phyloP scores from a whole-genome alignment of 2,797 vertebrate genomes.

The Euthynnus affinis region DNA sequence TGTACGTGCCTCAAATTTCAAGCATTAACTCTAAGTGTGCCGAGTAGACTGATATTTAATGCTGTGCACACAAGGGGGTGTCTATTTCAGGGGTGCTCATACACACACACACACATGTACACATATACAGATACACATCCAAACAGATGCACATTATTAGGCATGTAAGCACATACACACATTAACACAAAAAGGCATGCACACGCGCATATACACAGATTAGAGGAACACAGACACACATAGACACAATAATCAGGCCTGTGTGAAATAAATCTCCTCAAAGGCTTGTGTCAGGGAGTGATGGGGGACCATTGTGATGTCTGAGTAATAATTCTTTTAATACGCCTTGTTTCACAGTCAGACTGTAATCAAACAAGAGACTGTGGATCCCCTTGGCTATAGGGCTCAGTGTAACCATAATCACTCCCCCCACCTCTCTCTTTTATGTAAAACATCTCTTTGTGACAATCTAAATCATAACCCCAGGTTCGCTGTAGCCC shows the following conservation, averaged over 20 bases:
- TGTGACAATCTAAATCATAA: constrained; percentile 75
- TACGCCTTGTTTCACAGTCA: constrained; percentile 78
- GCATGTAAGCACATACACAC: background rate
- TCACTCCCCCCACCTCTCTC: constrained; percentile 41
- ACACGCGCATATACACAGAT: constrained; percentile 42
- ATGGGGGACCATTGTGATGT: constrained; percentile 74
- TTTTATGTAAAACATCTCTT: constrained; percentile 76
- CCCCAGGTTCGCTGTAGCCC: constrained; percentile 59
- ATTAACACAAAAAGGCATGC: constrained; percentile 3
- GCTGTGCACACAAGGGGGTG: constrained; percentile 44
- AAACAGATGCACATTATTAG: background rate
- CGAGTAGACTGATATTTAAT: constrained; percentile 67
- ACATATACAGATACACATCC: background rate
- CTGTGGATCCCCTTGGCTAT: constrained; percentile 73
- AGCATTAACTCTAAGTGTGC: constrained; percentile 74
- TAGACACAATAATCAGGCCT: constrained; percentile 63
- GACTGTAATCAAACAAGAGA: constrained; percentile 81
- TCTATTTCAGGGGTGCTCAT: constrained; percentile 52
- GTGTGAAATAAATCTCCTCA: constrained; percentile 77
- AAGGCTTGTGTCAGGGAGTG: constrained; percentile 69
- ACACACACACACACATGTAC: background rate
- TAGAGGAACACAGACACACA: constrained; percentile 52
- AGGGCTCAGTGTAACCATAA: constrained; percentile 72
- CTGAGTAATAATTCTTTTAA: constrained; percentile 80
- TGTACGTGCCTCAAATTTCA: constrained; percentile 83